Conservation (phyloP, 2,888 invertebrate species). For the Tetrapedia diversipes region DNA sequence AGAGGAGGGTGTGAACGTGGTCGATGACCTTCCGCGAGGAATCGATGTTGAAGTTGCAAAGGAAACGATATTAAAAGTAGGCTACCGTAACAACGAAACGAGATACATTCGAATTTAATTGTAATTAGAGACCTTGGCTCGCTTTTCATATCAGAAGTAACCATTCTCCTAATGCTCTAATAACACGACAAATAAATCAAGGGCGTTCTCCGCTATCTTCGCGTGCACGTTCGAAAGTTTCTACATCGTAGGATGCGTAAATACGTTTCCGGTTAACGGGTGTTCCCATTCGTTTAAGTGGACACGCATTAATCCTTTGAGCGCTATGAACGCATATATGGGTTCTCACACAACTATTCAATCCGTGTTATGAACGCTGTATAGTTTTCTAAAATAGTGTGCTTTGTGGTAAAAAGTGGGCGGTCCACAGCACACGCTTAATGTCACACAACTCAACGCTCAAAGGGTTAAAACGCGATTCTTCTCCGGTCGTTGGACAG, state of each 20-base stretch:
- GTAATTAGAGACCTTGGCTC: constrained; percentile 74
- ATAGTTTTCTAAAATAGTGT: no score
- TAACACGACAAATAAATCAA: constrained; percentile 78
- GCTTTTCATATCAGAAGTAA: constrained; percentile 61
- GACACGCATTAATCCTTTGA: no score
- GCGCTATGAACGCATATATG: no score
- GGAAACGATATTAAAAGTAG: constrained; percentile 64
- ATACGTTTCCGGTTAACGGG: constrained; percentile 23
- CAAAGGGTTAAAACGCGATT: neutral
- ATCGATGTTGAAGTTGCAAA: constrained; percentile 45
- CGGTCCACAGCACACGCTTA: no score
- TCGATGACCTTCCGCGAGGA: constrained; percentile 40
- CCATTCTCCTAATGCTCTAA: constrained; percentile 73
- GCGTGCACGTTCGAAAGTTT: constrained; percentile 42
- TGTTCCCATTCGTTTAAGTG: neutral
- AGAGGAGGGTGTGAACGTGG: constrained; percentile 25
- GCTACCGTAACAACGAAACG: constrained; percentile 67
- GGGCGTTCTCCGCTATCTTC: constrained; percentile 68
- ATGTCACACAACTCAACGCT: no score
- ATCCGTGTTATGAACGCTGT: no score
- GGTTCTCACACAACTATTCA: no score
- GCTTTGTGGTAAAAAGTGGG: no score
- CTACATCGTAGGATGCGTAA: constrained; percentile 48
- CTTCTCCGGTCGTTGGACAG: neutral
- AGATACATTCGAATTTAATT: constrained; percentile 69